A percentile compares a stretch with the other conserved stretches of the same genome.
These are phyloP conservation scores for Meda fulgida DNA, from an alignment of 2,797 vertebrate genomes.

Conservation along the genomic window DNA sequence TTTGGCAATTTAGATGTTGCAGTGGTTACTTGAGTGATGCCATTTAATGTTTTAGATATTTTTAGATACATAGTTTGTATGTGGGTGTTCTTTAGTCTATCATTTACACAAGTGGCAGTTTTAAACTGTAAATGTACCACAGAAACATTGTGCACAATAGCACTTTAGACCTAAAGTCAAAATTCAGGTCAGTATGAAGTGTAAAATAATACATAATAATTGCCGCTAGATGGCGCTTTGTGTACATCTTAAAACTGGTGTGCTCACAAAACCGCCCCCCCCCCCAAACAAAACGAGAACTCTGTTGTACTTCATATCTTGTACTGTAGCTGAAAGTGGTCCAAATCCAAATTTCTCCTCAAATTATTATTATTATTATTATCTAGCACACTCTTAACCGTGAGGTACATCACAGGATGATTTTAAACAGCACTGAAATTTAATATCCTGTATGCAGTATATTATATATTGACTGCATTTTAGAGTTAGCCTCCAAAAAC, in stretches of 20 bases:
- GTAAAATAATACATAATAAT: not conserved
- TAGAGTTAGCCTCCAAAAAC: not conserved
- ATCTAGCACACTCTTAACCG: not conserved
- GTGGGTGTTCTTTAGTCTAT: not conserved
- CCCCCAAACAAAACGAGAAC: not conserved
- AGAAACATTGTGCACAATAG: not conserved
- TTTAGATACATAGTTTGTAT: not conserved
- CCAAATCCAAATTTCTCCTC: not conserved
- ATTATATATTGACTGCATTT: not conserved
- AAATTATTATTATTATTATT: not conserved
- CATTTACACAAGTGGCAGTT: not conserved
- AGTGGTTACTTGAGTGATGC: not conserved
- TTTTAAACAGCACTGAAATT: not conserved
- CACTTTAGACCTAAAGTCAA: not conserved
- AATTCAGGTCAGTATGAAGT: not conserved
- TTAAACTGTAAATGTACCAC: not conserved
- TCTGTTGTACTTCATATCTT: not conserved
- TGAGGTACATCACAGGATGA: not conserved
- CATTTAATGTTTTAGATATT: not conserved
- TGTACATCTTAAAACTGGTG: not conserved
- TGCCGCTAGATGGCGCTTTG: conserved; percentile 17
- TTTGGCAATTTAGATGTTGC: not conserved
- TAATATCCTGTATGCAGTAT: not conserved
- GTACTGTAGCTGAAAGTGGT: not conserved
- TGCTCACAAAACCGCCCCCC: not conserved